phyloP scores from a whole-genome alignment of 2,797 vertebrate species.

The Chanos chanos region DNA sequence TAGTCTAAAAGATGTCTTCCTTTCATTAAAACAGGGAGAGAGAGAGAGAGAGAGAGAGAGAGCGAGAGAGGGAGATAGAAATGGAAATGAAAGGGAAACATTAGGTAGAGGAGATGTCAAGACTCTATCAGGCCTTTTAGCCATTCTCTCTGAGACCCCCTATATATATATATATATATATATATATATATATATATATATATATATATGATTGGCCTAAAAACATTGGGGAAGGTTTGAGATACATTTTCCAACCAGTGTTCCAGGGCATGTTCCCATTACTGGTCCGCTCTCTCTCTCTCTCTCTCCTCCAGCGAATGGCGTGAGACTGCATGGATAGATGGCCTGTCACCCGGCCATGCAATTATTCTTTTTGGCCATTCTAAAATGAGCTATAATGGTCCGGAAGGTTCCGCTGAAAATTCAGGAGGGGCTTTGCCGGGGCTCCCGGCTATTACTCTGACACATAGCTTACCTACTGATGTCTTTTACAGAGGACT shows the following conservation, averaged over 20 bases:
- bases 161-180: conserved; percentile 34
- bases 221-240: conserved; percentile 37
- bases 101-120: conserved; percentile 28
- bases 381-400: conserved; percentile 51
- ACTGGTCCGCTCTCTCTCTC: conserved; percentile 35
- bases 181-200: conserved; percentile 39
- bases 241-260: conserved; percentile 49
- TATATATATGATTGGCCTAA: conserved; percentile 41
- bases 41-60: background rate
- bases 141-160: conserved; percentile 22
- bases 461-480: conserved; percentile 36
- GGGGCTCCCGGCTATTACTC: conserved; percentile 35
- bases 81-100: conserved; percentile 35
- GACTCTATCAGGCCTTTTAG: conserved; percentile 36
- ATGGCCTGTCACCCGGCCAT: conserved; percentile 50
- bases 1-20: conserved; percentile 29
- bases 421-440: conserved; percentile 30
- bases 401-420: conserved; percentile 39
- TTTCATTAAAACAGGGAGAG: background rate
- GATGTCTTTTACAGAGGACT: conserved; percentile 39
- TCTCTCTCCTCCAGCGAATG: conserved; percentile 46
- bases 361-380: conserved; percentile 48
- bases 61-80: background rate
- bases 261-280: conserved; percentile 53
- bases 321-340: conserved; percentile 47